Evolutionary conservation across 2,797 vertebrate genomes (phyloP).

Genomic region (Urosaurus nigricauda): DNA sequence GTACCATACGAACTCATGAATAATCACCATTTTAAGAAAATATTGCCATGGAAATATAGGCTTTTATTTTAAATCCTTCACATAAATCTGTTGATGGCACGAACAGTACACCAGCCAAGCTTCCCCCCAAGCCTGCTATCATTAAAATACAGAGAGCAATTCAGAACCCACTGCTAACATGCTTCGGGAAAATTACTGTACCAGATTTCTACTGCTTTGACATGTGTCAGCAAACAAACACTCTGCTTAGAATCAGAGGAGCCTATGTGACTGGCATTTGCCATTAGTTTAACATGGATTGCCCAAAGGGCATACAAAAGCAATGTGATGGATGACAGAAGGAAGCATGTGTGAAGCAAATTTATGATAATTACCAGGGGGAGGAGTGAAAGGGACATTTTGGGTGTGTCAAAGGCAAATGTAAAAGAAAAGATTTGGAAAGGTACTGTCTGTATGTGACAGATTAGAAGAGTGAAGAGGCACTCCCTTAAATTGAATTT

Average conservation of each 20-base stretch:
- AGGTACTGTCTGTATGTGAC: background rate
- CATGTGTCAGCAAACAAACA: constrained; percentile 28
- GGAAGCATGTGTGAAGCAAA: background rate
- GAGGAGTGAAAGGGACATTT: background rate
- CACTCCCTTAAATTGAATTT: background rate
- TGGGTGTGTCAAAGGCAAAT: background rate
- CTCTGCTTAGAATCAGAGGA: background rate
- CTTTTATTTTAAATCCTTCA: constrained; percentile 31
- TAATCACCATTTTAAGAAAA: constrained; percentile 34
- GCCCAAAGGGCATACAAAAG: constrained; percentile 6
- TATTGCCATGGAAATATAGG: constrained; percentile 8
- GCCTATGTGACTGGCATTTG: background rate
- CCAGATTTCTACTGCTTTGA: constrained; percentile 17
- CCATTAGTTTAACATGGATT: constrained; percentile 30
- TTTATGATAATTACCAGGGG: background rate
- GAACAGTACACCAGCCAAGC: background rate
- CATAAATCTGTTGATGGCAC: background rate
- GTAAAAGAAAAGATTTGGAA: background rate
- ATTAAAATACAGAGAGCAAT: constrained; percentile 7
- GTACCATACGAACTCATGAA: constrained; percentile 38
- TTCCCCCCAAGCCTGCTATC: background rate
- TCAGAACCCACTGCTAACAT: constrained; percentile 8
- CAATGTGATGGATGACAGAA: constrained; percentile 7
- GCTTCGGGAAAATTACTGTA: constrained; percentile 16
- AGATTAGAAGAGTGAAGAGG: background rate